Evolutionary conservation across 2,797 vertebrate genomes (phyloP), one percentile per base, ranked within the genome.

Genomic region (Pelodytes ibericus): DNA sequence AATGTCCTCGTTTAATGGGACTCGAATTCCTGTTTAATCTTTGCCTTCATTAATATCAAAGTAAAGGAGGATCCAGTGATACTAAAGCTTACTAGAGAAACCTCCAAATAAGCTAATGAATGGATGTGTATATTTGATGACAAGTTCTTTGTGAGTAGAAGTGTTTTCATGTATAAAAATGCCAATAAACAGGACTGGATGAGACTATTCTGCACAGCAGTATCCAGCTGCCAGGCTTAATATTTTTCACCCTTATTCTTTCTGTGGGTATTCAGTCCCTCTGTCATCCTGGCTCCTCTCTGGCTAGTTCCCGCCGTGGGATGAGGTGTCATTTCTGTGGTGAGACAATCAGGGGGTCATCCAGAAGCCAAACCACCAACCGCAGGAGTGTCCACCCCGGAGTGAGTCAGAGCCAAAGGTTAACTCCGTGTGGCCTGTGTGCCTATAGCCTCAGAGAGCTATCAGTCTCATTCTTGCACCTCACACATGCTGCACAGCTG

Each of bases 251-350:
- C 71, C 77, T 73, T 41, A 39, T 31, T 62, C 63, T 69, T 79
- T 79, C 77, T 74, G 71, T 74, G 71, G 71, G 71, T 74, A 79
- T 79, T 79, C 71, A 74, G 71, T 79, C 57, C 71, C 71, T 79
- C 77, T 79, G 77, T 79, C 77, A 79, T 79, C 71, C 77, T 79
- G 77, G 77, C 77, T 79, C 77, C 77, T 79, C 77, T 79, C 77
- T 79, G 77, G 77, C 77, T 79, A 74, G 77, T 79, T 79, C 77
- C 77, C 77, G 77, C 71, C 77, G 77, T 79, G 63, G 79, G 82
- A 80, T 82, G 81, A 83, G 79, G 79, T 82, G 82, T 82, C 76
- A 79, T 72, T 77, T 83, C 71, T 81, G 82, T 80, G 82, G 82
- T 60, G 79, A 83, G 82, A 83, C 82, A 73, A 80, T 73, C 64